A percentile compares a stretch with the other conserved stretches of the same genome.
Evolutionary conservation across 2,797 vertebrate genomes (phyloP).

Genomic region (Luscinia megarhynchos): DNA sequence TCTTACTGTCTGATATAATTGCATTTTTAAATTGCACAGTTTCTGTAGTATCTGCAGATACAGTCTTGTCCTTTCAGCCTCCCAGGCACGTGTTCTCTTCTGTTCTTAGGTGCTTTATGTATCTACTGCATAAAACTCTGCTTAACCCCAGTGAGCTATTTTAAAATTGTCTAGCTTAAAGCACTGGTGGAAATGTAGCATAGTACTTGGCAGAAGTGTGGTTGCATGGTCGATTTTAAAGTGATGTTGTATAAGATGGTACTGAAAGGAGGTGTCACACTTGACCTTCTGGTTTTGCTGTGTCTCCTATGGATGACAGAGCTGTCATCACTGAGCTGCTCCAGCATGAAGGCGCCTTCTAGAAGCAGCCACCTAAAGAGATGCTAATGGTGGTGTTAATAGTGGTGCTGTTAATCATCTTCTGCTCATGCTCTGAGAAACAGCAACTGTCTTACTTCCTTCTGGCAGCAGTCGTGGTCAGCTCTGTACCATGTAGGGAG

Average conservation of each 20-base stretch:
- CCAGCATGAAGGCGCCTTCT: neutral
- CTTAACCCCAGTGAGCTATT: neutral
- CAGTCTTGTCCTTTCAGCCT: neutral
- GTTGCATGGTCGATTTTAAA: neutral
- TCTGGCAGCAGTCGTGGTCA: neutral
- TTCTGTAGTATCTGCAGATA: neutral
- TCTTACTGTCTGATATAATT: neutral
- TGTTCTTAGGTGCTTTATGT: neutral
- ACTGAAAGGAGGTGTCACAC: neutral
- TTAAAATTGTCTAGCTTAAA: neutral
- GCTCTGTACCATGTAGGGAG: neutral
- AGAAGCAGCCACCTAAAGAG: neutral
- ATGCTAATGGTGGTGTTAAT: neutral
- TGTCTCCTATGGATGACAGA: neutral
- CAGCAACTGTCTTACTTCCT: neutral
- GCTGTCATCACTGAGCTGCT: neutral
- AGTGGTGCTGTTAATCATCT: neutral
- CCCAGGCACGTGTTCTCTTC: fast-evolving
- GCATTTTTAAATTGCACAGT: neutral
- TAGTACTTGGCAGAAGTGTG: neutral
- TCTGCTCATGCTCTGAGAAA: neutral
- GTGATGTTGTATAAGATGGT: neutral
- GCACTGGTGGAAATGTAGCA: neutral
- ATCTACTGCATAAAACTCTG: neutral
- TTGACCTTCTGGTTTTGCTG: neutral